Evolutionary conservation across 2,888 invertebrate species (phyloP), one percentile per base, ranked within the genome.

Genomic region (Ectemnius continuus): DNA sequence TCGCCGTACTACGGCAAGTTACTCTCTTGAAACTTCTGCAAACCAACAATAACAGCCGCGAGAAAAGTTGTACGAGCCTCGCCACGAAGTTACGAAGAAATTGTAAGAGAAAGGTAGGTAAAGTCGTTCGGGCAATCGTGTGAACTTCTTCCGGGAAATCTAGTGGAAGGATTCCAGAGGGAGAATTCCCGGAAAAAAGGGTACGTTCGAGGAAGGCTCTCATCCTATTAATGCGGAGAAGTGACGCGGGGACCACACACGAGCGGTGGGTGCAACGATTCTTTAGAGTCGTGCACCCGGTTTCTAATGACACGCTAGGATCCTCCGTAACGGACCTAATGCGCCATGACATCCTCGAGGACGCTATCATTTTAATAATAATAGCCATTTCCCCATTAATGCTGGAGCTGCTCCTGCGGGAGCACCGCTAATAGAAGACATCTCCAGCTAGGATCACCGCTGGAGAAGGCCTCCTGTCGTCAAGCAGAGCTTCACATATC

Each of bases 291-390:
- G 59, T 75, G 70, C 76, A 75, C 76, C 72, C 80, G 57, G 59
- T 66, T 68, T 67, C 67, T 81, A 79, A 84, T 84, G 81, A 79
- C 78, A 76, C 64, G 66, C 67, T 73, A 61, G 67, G 68, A 69
- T 72, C 72, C 66, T 71, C 75, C 77, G 75, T 77, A 82, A 75
- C 79, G 78, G 76, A 70, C 74, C 78, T 85, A 85, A 84, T 66
- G 75, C 73, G 64, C 74, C 85, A 75, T 78, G 81, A 83, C 79
- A 81, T 82, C 81, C 84, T 75, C 66, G 67, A 79, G 81, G 48
- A 60, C 67, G 75, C 77, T 80, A 79, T 85, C 79, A 86, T 86
- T 84, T 85, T 74, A 82, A 80, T 86, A 85, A 86, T 86, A 84
- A 86, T 82, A 84, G 83, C 77, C 76, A 86, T 84, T 83, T 84